A percentile compares a stretch with the other conserved stretches of the same genome.
Conservation (phyloP, 2,888 invertebrate genomes). For the Desoria tigrina region DNA sequence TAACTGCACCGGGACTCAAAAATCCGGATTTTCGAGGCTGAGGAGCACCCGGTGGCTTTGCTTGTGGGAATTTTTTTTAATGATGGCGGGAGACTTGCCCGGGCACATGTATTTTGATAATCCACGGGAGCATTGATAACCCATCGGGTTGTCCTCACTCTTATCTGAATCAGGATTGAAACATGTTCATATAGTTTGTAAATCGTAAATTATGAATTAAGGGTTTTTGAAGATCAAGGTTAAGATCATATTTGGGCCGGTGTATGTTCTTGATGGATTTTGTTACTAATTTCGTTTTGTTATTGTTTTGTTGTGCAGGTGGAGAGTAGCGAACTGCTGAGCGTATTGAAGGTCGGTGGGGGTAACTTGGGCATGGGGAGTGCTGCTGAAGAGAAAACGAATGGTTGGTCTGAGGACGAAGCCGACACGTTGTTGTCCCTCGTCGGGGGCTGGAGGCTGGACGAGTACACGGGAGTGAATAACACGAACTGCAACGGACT, state of each 20-base stretch:
- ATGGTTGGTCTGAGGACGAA: conserved; percentile 50
- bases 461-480: conserved; percentile 34
- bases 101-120: no score
- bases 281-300: background rate
- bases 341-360: conserved; percentile 24
- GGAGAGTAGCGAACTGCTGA: conserved; percentile 22
- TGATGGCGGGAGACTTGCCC: no score
- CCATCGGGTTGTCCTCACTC: no score
- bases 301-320: conserved; percentile 22
- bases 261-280: background rate
- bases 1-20: background rate
- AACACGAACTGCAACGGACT: background rate
- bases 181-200: no score
- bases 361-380: conserved; percentile 47
- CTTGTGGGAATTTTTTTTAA: background rate
- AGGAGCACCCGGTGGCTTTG: background rate
- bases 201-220: no score
- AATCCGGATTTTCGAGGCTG: no score
- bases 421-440: conserved; percentile 45
- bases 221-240: no score
- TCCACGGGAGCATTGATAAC: no score
- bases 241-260: no score
- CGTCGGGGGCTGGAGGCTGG: conserved; percentile 50
- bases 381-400: conserved; percentile 47
- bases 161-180: no score